Conservation (phyloP, 2,797 vertebrate genomes). For the Tokudaia muenninki region DNA sequence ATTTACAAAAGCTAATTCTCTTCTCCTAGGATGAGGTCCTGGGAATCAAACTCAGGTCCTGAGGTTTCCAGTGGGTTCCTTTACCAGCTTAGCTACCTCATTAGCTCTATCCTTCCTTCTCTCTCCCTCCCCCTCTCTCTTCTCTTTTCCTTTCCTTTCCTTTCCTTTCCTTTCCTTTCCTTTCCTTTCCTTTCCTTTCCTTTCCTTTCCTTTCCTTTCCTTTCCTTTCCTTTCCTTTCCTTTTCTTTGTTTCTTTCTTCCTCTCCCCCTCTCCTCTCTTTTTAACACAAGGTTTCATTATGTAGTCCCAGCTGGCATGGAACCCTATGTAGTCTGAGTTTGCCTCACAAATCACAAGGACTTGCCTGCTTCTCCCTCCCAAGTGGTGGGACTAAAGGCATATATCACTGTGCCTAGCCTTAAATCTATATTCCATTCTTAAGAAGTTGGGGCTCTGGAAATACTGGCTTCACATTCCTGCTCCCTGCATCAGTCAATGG, state of each 20-base stretch:
- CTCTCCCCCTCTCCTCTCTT: accelerated
- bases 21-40: background rate
- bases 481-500: background rate
- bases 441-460: background rate
- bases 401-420: background rate
- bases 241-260: too few relatives aligned
- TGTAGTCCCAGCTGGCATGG: background rate
- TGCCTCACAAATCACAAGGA: background rate
- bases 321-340: background rate
- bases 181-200: too few relatives aligned
- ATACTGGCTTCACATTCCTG: background rate
- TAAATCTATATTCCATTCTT: background rate
- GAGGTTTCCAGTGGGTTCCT: background rate
- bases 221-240: too few relatives aligned
- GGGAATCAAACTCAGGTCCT: background rate
- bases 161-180: too few relatives aligned
- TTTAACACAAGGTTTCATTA: background rate
- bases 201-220: too few relatives aligned
- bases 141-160: too few relatives aligned
- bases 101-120: background rate
- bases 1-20: background rate
- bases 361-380: background rate
- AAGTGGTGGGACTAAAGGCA: background rate
- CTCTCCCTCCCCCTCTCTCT: too few relatives aligned
- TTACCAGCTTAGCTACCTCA: too few relatives aligned